Base-by-base conservation (phyloP, 2,888 invertebrate genomes). In the Octodonta nipae region DNA sequence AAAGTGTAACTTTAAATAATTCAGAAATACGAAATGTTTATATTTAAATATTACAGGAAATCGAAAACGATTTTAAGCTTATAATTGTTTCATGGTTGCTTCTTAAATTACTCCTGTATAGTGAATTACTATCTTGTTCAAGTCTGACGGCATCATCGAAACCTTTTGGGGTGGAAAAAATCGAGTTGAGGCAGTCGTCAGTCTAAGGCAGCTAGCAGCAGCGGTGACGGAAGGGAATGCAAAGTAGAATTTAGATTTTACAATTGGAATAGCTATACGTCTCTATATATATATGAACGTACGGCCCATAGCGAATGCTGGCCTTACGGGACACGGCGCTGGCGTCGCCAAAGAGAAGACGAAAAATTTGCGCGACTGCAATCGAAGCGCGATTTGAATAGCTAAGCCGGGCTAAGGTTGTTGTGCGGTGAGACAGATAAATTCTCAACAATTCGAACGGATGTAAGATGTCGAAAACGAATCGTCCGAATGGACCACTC, bases 361-460 rank as follows among this genome's bases (percentile, higher is more conserved):
- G 50, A 58, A 54, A 52, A 52, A 50, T 49, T 51, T 56, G 61
- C 51, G 47, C 58, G 50, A 53, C 58, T 59, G 58, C 56, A 60
- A 60, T 61, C 59, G 60, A 61, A 61, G 60, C 60, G 60, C 58
- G 60, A 61, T 61, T 61, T 61, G 61, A 61, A 61, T 61, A 61
- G 60, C 61, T 60, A 61, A 61, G 60, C 59, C 58, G 52, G 54
- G 58, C 58, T 58, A 58, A 60, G 61, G 59, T 59, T 60, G 60
- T 60, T 59, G 57, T 56, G 57, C 42, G 52, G 56, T 50, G 39
- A 53, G 42, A 51, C 61, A 58, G 55, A 51, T 51, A 50, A 57
- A 51, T 59, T 52, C 46, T 58, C 51, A 42, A 40, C 46, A 43
- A 41, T 47, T 51, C 49, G 51, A 48, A 47, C 56, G 54, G 47